These are phyloP conservation scores for Philaethria dido DNA, from an alignment of 2,888 invertebrate genomes.

Conservation along the genomic window DNA sequence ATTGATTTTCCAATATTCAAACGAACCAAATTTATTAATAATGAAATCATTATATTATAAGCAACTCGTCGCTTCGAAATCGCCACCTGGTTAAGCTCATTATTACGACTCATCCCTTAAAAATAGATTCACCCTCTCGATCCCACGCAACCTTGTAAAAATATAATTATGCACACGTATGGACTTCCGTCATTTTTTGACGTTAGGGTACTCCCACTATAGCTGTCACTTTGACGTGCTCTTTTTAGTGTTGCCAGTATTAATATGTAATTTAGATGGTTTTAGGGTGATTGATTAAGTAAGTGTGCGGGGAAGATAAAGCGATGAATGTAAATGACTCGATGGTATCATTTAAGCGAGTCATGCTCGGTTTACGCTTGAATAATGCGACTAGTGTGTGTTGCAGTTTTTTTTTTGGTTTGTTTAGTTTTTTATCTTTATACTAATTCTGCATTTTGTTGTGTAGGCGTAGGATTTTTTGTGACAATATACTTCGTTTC, in stretches of 20 bases:
- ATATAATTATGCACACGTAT: conserved; percentile 74
- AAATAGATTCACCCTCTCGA: conserved; percentile 60
- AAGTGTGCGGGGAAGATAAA: conserved; percentile 77
- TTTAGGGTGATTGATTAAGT: conserved; percentile 79
- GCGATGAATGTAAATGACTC: conserved; percentile 64
- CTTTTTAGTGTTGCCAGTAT: conserved; percentile 73
- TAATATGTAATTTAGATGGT: conserved; percentile 81
- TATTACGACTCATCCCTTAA: conserved; percentile 68
- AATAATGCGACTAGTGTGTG: neutral
- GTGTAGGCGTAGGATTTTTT: too few species aligned
- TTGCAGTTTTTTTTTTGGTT: conserved; percentile 8
- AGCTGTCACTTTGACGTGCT: conserved; percentile 67
- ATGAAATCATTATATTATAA: neutral
- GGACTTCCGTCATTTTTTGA: conserved; percentile 68
- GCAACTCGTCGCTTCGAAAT: conserved; percentile 29
- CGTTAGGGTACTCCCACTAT: conserved; percentile 53
- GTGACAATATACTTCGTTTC: too few species aligned
- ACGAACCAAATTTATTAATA: neutral
- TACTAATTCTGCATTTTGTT: too few species aligned
- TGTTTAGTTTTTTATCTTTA: too few species aligned
- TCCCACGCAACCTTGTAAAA: conserved; percentile 75
- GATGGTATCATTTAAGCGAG: conserved; percentile 46
- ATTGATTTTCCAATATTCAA: neutral
- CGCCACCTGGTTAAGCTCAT: conserved; percentile 71
- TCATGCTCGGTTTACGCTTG: conserved; percentile 42